Percentiles rank a stretch among this genome's conserved stretches.
These are phyloP conservation scores for Sycobia sp. DNA, from an alignment of 1,140 invertebrate species.

Conservation along the genomic window DNA sequence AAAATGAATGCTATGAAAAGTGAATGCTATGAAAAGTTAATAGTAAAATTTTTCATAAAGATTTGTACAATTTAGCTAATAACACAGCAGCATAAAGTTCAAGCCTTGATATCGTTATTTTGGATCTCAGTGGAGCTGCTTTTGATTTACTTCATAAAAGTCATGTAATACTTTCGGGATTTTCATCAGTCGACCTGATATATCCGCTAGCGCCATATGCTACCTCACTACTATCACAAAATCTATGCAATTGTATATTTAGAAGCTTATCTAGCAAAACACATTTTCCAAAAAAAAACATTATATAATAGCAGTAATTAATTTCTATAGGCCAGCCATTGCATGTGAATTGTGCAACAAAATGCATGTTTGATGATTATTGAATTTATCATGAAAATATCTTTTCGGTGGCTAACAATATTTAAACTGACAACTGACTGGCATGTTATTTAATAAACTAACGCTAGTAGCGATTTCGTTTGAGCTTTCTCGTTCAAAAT, in stretches of 20 bases:
- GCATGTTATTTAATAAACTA: background rate
- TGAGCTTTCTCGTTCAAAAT: conserved; percentile 5
- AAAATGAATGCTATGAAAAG: conserved; percentile 19
- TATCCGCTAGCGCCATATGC: no score
- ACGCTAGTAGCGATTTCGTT: background rate
- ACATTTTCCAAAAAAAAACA: background rate
- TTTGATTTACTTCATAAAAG: conserved; percentile 20
- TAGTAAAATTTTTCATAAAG: no score
- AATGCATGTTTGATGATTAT: background rate
- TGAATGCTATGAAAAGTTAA: background rate
- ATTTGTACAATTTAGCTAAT: no score
- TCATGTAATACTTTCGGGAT: no score
- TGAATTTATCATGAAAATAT: background rate
- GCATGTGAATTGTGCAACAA: background rate
- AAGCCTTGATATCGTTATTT: conserved; percentile 1
- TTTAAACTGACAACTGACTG: background rate
- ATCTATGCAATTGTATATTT: conserved; percentile 13
- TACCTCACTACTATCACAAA: conserved; percentile 26
- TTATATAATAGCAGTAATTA: background rate
- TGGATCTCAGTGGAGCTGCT: conserved; percentile 7
- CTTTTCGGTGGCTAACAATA: background rate
- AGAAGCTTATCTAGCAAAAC: background rate
- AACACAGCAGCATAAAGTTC: background rate
- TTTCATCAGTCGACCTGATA: no score
- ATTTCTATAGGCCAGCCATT: conserved; percentile 15